Base-by-base conservation (phyloP, 2,888 invertebrate species). In the Carterocephalus palaemon region DNA sequence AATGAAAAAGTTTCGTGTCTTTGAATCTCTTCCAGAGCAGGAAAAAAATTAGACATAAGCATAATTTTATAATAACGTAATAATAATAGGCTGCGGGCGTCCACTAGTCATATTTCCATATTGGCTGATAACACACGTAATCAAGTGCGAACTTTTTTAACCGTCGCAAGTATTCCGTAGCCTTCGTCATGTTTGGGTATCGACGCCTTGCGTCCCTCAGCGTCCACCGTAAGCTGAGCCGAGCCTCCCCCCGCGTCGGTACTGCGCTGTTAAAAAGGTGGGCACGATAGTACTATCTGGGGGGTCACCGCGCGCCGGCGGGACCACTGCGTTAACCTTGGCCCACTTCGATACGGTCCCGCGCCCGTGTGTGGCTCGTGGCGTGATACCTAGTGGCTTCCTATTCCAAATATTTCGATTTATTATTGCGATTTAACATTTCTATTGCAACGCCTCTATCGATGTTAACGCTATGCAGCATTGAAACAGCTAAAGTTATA, bases 281-380 rank as follows among this genome's bases (percentile, higher is more conserved):
- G 63, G 64, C 48, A 51, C 47, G 46, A 53, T 57, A 42, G 56
- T 57, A 54, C 54, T 59, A 60, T 60, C 60, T 52, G 53, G 54
- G 63, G 63, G 78, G 67, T 67, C 76, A 64, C 50, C 57, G 53
- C 59, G 56, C 26, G 51, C 51, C 70, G 73, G 78, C 53, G 28
- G 22, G 10, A 6, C 7, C 28, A 6, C 29, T 64, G 60, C 60
- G 57, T 40, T 56, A 70, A 71, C 83, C 83, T 83, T 83, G 83
- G 76, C 81, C 81, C 59, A 81, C 58, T 72, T 79, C 65, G 77
- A 77, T 80, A 75, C 59, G 15, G 28, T 42, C 43, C 29, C 43
- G 26, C 61, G 59, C 54, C 60, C 63, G 64, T 63, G n/a, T n/a
- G n/a, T n/a, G n/a, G 49, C 51, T 57, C 67, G 60, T 59, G 63